Evolutionary conservation across 2,797 vertebrate species (phyloP).

Genomic region (Gastrophryne carolinensis): DNA sequence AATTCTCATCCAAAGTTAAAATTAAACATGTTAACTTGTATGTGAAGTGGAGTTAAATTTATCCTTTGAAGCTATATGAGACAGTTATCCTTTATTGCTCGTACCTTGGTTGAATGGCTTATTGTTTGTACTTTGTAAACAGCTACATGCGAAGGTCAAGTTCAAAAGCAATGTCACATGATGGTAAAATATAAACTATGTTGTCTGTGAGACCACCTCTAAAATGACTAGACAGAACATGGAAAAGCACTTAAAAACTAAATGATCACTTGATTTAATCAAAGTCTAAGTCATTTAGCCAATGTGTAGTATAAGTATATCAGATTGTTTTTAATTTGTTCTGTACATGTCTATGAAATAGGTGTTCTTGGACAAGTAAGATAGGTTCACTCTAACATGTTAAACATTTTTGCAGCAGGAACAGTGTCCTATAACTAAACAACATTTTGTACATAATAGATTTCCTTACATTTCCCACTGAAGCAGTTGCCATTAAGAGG

Average conservation of each 20-base stretch:
- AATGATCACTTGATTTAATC: too few relatives aligned
- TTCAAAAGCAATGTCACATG: not conserved
- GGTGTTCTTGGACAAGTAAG: too few relatives aligned
- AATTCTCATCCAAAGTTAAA: constrained; percentile 7
- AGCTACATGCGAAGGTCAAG: not conserved
- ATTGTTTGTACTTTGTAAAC: not conserved
- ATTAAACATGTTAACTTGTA: not conserved
- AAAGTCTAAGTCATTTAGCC: too few relatives aligned
- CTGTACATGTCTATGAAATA: too few relatives aligned
- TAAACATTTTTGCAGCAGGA: too few relatives aligned
- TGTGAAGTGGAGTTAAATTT: not conserved
- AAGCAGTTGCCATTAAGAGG: too few relatives aligned
- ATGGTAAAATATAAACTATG: not conserved
- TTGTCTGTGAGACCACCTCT: not conserved
- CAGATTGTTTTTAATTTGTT: too few relatives aligned
- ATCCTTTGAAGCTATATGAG: not conserved
- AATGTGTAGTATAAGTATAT: too few relatives aligned
- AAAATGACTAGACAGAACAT: not conserved
- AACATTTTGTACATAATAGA: too few relatives aligned
- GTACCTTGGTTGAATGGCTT: not conserved
- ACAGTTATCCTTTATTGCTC: not conserved
- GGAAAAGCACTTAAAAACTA: not conserved
- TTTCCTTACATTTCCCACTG: too few relatives aligned
- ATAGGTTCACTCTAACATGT: too few relatives aligned
- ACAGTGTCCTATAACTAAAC: too few relatives aligned